Conservation (phyloP, 2,888 invertebrate species). For the Eupelmus urozonus region DNA sequence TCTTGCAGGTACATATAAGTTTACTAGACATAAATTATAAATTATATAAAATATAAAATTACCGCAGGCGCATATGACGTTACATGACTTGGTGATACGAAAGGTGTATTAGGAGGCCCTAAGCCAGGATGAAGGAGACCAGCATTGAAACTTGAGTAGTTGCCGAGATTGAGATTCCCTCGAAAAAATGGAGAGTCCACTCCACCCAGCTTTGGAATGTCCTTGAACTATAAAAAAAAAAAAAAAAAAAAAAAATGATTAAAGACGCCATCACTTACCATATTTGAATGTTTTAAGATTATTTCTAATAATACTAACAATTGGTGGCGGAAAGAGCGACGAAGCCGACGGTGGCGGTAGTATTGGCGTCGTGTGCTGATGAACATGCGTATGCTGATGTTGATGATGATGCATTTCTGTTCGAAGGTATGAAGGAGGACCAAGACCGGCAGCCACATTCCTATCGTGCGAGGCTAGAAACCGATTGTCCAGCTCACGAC, state of each 20-base stretch:
- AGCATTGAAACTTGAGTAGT: conserved; percentile 88
- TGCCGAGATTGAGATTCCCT: conserved; percentile 85
- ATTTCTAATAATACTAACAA: conserved; percentile 80
- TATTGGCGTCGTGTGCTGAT: conserved; percentile 88
- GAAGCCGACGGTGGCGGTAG: conserved; percentile 80
- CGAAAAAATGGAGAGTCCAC: conserved; percentile 90
- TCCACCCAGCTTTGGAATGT: conserved; percentile 90
- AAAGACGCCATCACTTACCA: too few relatives aligned
- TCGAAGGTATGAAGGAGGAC: conserved; percentile 83
- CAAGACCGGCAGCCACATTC: conserved; percentile 75
- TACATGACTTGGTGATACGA: conserved; percentile 92
- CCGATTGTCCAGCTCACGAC: conserved; percentile 93
- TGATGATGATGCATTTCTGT: conserved; percentile 96
- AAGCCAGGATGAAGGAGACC: conserved; percentile 88
- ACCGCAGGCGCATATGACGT: conserved; percentile 94
- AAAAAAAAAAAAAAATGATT: too few relatives aligned
- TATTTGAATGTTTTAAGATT: not conserved
- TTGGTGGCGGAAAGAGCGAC: conserved; percentile 81
- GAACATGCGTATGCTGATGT: conserved; percentile 94
- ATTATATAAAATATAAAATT: too few relatives aligned
- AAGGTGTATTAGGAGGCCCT: conserved; percentile 86
- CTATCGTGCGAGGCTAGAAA: conserved; percentile 92
- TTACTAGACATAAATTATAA: too few relatives aligned
- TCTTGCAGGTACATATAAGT: too few relatives aligned
- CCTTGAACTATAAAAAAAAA: conserved; percentile 84